Base-by-base conservation (phyloP, 2,113 vertebrate genomes). In the Triplophysa dalaica region DNA sequence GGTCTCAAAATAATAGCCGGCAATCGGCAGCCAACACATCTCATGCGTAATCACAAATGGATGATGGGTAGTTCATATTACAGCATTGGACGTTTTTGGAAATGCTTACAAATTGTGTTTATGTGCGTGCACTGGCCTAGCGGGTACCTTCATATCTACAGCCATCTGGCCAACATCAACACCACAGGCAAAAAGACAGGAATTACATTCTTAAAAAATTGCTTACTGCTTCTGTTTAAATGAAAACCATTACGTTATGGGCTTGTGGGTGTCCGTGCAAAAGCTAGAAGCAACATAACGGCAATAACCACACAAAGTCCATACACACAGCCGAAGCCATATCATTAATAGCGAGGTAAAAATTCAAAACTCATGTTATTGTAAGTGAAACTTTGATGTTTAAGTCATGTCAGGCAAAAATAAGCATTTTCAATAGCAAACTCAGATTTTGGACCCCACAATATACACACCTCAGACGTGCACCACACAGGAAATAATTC, bases 291-390 rank as follows among this genome's bases (percentile, higher is more conserved):
- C 84, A 89, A 84, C 85, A 89, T 88, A 85, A 92, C 22, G 84
- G 90, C 84, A 86, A 89, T 91, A 85, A 61, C 89, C 88, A 82
- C 87, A 89, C 84, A 88, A 81, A 86, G 87, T 83, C 77, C 63
- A 85, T 78, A 77, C 48, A 70, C 26, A 56, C 29, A 58, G 17
- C 69, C 38, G 43, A 45, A 12, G 8, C 43, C 10, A 45, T 45
- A 24, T 2, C 24, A 24, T 8, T 38, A 38, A 38, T 38, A 38
- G 33, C 33, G 6, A 38, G 33, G 33, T 38, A 38, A 6, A 38
- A 38, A 38, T 5, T 38, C 33, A 5, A 38, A 38, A 38, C 33
- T 29, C 4, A 29, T 29, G 3, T 29, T 29, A 43, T 43, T 9
- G 43, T 45, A 2, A 45, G 43, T 45, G 10, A 45, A 11, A 12